These are phyloP conservation scores for Actinostola sp. DNA, from an alignment of 92 coral and sea anemone genomes.

Conservation along the genomic window DNA sequence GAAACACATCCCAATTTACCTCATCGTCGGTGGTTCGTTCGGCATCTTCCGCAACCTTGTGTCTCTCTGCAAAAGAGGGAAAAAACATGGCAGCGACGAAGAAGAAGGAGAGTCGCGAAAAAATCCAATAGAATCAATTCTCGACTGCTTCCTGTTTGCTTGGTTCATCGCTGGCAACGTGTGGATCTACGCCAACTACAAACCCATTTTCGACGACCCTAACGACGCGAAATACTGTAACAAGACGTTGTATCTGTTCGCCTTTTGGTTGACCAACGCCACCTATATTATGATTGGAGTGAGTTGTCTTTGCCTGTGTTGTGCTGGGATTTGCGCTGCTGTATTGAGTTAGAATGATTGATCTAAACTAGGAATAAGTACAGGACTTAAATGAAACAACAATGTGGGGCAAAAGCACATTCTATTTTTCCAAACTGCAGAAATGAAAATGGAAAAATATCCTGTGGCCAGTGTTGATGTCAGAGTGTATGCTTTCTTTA, in stretches of 20 bases:
- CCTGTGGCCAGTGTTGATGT: too few relatives aligned
- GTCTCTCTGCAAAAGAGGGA: conserved; percentile 71
- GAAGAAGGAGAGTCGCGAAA: conserved; percentile 49
- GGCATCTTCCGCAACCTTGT: conserved; percentile 84
- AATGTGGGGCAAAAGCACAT: too few relatives aligned
- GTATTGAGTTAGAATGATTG: not conserved
- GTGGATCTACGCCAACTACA: conserved; percentile 84
- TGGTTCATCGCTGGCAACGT: conserved; percentile 98
- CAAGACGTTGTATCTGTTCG: conserved; percentile 88
- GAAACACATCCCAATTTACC: conserved; percentile 87
- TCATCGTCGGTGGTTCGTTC: conserved; percentile 90
- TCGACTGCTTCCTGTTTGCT: conserved; percentile 84
- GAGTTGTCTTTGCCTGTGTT: conserved; percentile 81
- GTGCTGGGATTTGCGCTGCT: conserved; percentile 86
- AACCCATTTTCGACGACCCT: conserved; percentile 23
- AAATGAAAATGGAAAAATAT: too few relatives aligned
- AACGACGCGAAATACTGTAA: conserved; percentile 48
- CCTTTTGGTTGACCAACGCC: conserved; percentile 91
- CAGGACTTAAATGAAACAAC: too few relatives aligned
- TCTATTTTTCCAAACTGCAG: too few relatives aligned
- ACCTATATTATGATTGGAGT: conserved; percentile 79
- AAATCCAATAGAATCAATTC: conserved; percentile 63
- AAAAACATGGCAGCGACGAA: conserved; percentile 23
- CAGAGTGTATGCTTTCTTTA: too few relatives aligned
- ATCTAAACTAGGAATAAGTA: not conserved